phyloP scores from a whole-genome alignment of 2,888 invertebrate species.

The Drosophila pseudotalamancana region DNA sequence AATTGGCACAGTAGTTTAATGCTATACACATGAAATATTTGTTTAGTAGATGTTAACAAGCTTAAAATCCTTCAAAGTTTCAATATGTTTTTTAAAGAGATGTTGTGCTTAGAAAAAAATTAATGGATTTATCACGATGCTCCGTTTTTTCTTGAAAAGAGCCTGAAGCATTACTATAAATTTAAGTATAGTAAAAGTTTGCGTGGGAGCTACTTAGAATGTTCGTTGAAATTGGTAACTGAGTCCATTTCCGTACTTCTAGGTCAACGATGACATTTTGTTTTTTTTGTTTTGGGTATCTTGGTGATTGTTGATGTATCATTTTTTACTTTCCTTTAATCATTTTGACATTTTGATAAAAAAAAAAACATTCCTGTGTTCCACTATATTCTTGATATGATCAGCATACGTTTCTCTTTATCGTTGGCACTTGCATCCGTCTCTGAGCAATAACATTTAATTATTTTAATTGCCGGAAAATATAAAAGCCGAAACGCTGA shows the following conservation, averaged over 20 bases:
- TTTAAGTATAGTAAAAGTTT: no score
- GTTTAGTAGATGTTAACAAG: no score
- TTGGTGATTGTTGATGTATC: neutral
- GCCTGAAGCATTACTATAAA: no score
- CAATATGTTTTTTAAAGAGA: no score
- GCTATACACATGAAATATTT: no score
- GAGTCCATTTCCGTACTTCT: neutral
- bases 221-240: neutral
- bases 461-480: constrained; percentile 49
- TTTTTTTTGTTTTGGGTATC: neutral
- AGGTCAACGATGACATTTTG: neutral
- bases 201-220: no score
- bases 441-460: constrained; percentile 26
- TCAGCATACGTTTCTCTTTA: constrained; percentile 28
- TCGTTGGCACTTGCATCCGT: constrained; percentile 24
- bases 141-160: no score
- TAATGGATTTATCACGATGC: no score
- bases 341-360: constrained; percentile 24
- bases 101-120: no score
- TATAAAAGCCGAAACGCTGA: constrained; percentile 39
- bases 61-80: no score
- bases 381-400: constrained; percentile 30
- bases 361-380: constrained; percentile 9
- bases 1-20: no score
- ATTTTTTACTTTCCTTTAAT: constrained; percentile 2